phyloP scores from a whole-genome alignment of 2,888 invertebrate species.

The Hydrotaea cyrtoneurina region DNA sequence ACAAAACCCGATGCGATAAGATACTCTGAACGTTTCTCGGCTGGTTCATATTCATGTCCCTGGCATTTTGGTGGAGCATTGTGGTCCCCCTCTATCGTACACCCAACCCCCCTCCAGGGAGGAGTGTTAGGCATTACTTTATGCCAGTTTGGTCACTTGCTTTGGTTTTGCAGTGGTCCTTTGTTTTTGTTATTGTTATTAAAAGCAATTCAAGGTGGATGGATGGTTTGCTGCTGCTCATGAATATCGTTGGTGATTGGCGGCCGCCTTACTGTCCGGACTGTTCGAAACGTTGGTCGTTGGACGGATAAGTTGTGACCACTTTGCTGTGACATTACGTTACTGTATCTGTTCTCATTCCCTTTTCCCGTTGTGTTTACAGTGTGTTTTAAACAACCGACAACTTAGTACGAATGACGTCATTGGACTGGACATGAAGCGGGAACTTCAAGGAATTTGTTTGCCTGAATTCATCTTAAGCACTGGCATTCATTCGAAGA shows the following conservation, averaged over 20 bases:
- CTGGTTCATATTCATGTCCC: background rate
- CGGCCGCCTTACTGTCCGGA: background rate
- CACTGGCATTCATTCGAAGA: too few relatives aligned
- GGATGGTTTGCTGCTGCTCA: constrained; percentile 1
- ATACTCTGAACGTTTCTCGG: background rate
- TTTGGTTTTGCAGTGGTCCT: background rate
- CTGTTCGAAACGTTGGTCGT: background rate
- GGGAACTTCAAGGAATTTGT: too few relatives aligned
- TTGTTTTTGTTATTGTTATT: background rate
- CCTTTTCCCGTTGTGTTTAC: background rate
- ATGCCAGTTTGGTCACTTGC: constrained; percentile 15
- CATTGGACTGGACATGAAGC: too few relatives aligned
- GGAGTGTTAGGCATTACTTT: background rate
- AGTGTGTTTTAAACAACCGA: background rate
- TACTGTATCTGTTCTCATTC: background rate
- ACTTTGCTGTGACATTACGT: constrained; percentile 9
- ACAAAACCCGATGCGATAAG: background rate
- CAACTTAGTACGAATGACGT: too few relatives aligned
- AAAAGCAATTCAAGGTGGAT: constrained; percentile 40
- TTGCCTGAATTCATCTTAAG: too few relatives aligned
- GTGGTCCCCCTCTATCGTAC: too few relatives aligned
- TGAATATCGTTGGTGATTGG: constrained; percentile 38
- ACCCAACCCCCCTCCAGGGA: too few relatives aligned
- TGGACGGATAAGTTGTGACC: constrained; percentile 32
- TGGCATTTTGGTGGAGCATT: background rate